phyloP scores from a whole-genome alignment of 1,140 invertebrate genomes.

The Diabrotica undecimpunctata region DNA sequence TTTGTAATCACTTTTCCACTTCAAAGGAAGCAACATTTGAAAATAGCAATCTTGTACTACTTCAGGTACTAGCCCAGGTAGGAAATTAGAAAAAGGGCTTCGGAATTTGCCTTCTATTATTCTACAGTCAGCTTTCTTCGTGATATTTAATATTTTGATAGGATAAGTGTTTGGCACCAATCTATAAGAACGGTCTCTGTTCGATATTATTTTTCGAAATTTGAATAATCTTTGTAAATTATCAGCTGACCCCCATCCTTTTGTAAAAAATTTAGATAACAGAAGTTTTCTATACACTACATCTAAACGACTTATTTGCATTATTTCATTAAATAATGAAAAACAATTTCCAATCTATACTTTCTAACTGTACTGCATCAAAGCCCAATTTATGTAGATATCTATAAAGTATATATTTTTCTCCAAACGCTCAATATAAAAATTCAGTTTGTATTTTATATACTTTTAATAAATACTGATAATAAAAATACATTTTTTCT shows the following conservation, averaged over 20 bases:
- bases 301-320: slow-evolving; percentile 78
- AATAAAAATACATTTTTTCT: too few species aligned
- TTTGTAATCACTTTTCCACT: slow-evolving; percentile 70
- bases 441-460: too few species aligned
- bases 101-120: slow-evolving; percentile 84
- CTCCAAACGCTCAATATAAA: too few species aligned
- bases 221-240: slow-evolving; percentile 86
- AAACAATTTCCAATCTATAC: too few species aligned
- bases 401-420: too few species aligned
- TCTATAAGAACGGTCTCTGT: slow-evolving; percentile 76
- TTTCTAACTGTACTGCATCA: too few species aligned
- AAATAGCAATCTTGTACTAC: slow-evolving; percentile 79
- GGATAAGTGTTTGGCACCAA: slow-evolving; percentile 80
- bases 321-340: slow-evolving; percentile 39
- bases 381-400: too few species aligned
- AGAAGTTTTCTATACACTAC: slow-evolving; percentile 85
- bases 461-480: too few species aligned
- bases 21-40: slow-evolving; percentile 78
- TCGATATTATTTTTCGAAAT: slow-evolving; percentile 83
- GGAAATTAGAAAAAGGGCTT: slow-evolving; percentile 77
- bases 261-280: slow-evolving; percentile 90
- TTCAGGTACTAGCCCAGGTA: slow-evolving; percentile 83
- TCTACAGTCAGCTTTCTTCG: slow-evolving; percentile 68
- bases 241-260: slow-evolving; percentile 94
- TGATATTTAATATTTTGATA: slow-evolving; percentile 83